Evolutionary conservation across 2,797 vertebrate species (phyloP), one percentile per base, ranked within the genome.

Genomic region (Euthynnus affinis): DNA sequence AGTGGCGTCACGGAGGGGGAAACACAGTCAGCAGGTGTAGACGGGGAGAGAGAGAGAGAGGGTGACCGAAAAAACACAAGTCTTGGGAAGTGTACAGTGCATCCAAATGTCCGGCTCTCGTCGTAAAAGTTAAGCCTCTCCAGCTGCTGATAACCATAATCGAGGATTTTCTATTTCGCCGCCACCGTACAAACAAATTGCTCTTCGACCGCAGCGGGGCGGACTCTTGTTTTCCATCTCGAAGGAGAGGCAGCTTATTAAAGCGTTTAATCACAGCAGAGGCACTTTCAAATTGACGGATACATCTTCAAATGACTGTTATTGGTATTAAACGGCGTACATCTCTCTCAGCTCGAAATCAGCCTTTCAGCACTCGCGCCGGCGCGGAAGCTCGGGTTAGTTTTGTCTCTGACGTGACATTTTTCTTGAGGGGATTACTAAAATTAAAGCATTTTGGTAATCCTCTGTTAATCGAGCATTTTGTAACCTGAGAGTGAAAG

Each of bases 21-120:
- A 84, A 78, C 70, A 0, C 81, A 66, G 87, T 81, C 88, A 89
- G 83, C 89, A 91, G 90, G 82, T 88, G 87, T 76, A 89, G 89
- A 85, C 79, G 3, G 13, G n/a, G n/a, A n/a, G n/a, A n/a, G n/a
- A n/a, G n/a, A n/a, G n/a, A 9, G 67, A 48, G 75, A 42, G 25
- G 52, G 12, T 42, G 78, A 85, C 76, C 71, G n/a, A n/a, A 37
- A 74, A 78, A 76, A 61, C 71, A 86, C 70, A 34, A 27, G 74
- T 42, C 52, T n/a, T 67, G 69, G 62, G 48, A 51, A 18, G 25
- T 4, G 22, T 52, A 69, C n/a, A 63, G 4, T 70, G 42, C 55
- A 27, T 73, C 56, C 27, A 18, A 60, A 65, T n/a, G 80, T 88
- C 78, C 86, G 59, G 77, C 27, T 63, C 49, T 12, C n/a, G 3